Evolutionary conservation across 1,140 invertebrate species (phyloP).

Genomic region (Stegodyphus dumicola): DNA sequence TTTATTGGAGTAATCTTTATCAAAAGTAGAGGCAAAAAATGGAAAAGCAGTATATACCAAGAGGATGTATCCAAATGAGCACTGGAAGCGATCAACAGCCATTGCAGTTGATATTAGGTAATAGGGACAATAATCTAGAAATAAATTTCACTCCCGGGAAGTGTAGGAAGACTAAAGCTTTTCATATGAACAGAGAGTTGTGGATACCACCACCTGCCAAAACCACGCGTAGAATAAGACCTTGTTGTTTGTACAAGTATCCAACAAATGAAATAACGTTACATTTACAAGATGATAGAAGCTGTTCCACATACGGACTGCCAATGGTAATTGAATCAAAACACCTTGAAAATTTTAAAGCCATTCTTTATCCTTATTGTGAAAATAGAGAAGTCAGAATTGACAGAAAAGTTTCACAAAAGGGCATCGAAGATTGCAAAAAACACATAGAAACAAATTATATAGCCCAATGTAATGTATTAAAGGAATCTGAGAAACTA

Average conservation of each 20-base stretch:
- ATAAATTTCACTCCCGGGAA: conserved; percentile 3
- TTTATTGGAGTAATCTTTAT: too few species aligned
- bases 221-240: neutral
- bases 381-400: neutral
- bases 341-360: neutral
- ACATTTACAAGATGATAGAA: neutral
- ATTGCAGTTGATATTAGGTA: neutral
- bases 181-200: neutral
- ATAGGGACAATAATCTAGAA: conserved; percentile 1
- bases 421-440: neutral
- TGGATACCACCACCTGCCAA: conserved; percentile 36
- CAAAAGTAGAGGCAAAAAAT: neutral
- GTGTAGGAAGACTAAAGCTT: too few species aligned
- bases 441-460: neutral
- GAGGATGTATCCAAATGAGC: neutral
- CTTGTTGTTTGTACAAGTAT: conserved; percentile 14
- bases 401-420: neutral
- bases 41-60: neutral
- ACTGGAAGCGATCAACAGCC: neutral
- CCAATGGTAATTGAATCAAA: neutral
- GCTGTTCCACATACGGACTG: neutral
- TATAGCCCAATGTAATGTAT: neutral
- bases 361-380: neutral
- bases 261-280: neutral
- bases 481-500: neutral